phyloP scores from a whole-genome alignment of 2,797 vertebrate species.

The Gouania willdenowi region DNA sequence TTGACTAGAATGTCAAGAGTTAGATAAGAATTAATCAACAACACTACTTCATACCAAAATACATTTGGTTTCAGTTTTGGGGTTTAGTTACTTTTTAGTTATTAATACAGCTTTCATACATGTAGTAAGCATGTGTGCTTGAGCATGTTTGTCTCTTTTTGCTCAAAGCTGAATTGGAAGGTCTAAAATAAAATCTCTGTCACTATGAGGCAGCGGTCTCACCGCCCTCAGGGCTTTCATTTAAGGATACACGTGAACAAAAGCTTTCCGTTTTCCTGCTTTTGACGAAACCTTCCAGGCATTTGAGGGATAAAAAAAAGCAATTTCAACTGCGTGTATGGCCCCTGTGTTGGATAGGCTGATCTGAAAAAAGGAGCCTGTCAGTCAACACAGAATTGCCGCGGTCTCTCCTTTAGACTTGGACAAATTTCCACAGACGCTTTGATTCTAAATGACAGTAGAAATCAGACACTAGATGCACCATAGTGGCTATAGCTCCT shows the following conservation, averaged over 20 bases:
- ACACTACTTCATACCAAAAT: too few species aligned
- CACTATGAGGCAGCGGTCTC: slow-evolving; percentile 9
- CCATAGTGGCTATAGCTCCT: slow-evolving; percentile 11
- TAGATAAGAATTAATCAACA: too few species aligned
- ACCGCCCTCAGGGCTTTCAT: slow-evolving; percentile 25
- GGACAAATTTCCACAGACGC: slow-evolving; percentile 56
- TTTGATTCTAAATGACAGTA: slow-evolving; percentile 41
- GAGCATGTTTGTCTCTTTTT: slow-evolving; percentile 35
- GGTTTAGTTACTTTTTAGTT: too few species aligned
- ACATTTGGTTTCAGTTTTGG: too few species aligned
- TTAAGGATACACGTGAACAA: slow-evolving; percentile 35
- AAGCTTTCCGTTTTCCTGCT: slow-evolving; percentile 18
- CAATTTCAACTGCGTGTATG: slow-evolving; percentile 51
- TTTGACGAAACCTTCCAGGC: slow-evolving; percentile 54
- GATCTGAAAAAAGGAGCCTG: slow-evolving; percentile 41
- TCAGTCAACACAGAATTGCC: slow-evolving; percentile 29
- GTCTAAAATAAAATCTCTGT: slow-evolving; percentile 20
- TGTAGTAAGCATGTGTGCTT: neutral
- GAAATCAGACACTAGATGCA: slow-evolving; percentile 5
- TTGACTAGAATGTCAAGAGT: slow-evolving; percentile 16
- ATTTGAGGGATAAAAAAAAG: slow-evolving; percentile 64
- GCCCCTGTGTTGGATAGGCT: slow-evolving; percentile 24
- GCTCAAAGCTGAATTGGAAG: slow-evolving; percentile 30
- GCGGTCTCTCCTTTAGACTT: slow-evolving; percentile 39
- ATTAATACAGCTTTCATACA: too few species aligned